Evolutionary conservation across 2,797 vertebrate species (phyloP), one percentile per base, ranked within the genome.

Genomic region (Brachymystax lenok): DNA sequence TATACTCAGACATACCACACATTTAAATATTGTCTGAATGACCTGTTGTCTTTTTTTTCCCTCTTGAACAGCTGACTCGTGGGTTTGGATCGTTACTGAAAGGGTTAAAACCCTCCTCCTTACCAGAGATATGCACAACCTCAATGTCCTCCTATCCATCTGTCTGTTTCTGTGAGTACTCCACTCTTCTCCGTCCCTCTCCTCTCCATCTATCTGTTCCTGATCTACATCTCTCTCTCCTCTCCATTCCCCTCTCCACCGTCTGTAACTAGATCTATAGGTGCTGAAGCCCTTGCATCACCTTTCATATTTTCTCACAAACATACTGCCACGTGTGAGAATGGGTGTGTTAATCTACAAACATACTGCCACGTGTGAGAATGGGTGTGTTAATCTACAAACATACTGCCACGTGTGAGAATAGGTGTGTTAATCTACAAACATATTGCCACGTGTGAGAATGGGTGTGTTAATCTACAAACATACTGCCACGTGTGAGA

Each of bases 111-210:
- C 79, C 0, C 59, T 82, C 27, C 74, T 87, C 56, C 50, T 78
- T 33, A 8, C 77, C 77, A 74, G 74, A n/a, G 85, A 79, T 19
- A 72, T 77, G 0, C 86, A 35, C 54, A 73, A 81, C 70, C 13
- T 93, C 69, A 85, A 90, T 61, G 0, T 63, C 1, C 1, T 96
- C 76, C 84, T 96, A 82, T 73, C 88, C 81, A 63, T 95, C 86
- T 96, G 92, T 74, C 33, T 96, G 27, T 64, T 90, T 10, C 46
- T 94, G 94, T 95, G 85, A 93, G 92, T 87, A 33, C n/a, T 59
- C 0, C 61, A 1, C 1, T 96, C 74, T 83, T 96, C 82, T 71
- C 89, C 81, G 54, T 95, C 86, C 96, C 92, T 74, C 33, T 96
- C 24, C 75, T 76, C 10, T 46, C 40, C 40, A 46, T 46, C 40